These are phyloP conservation scores for Scolopax bukidnonensis DNA, from an alignment of 2,797 vertebrate genomes.

Conservation along the genomic window DNA sequence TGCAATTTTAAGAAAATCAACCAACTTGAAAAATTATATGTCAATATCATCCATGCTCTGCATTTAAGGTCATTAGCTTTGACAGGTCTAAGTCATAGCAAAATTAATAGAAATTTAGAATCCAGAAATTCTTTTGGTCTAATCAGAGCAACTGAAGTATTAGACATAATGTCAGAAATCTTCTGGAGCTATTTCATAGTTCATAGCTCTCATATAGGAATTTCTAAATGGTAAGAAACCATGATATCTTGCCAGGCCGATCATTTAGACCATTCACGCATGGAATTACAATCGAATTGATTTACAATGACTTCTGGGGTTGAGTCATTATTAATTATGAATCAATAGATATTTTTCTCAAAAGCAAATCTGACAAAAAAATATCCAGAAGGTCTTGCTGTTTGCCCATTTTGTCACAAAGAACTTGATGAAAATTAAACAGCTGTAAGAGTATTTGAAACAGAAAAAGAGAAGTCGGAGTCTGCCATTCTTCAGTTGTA, in stretches of 20 bases:
- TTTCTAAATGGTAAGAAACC: slow-evolving; percentile 17
- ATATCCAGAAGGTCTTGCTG: neutral
- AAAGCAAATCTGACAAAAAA: neutral
- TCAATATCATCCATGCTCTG: neutral
- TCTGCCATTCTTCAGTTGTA: neutral
- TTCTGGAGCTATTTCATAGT: slow-evolving; percentile 6
- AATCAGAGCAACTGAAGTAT: neutral
- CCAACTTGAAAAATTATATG: neutral
- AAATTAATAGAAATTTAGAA: neutral
- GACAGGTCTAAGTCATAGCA: neutral
- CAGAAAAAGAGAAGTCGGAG: neutral
- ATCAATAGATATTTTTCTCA: slow-evolving; percentile 3
- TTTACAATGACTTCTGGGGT: neutral
- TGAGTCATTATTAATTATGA: neutral
- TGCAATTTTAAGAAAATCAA: neutral
- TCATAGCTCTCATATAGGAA: neutral
- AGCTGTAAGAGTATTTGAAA: neutral
- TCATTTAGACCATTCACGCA: neutral
- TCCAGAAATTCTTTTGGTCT: neutral
- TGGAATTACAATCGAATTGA: slow-evolving; percentile 9
- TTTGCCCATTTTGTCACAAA: neutral
- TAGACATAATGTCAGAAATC: neutral
- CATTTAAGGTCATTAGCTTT: neutral
- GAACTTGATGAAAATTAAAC: neutral
- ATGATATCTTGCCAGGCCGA: neutral